Evolutionary conservation across 2,888 invertebrate genomes (phyloP), one percentile per base, ranked within the genome.

Genomic region (Philaethria dido): DNA sequence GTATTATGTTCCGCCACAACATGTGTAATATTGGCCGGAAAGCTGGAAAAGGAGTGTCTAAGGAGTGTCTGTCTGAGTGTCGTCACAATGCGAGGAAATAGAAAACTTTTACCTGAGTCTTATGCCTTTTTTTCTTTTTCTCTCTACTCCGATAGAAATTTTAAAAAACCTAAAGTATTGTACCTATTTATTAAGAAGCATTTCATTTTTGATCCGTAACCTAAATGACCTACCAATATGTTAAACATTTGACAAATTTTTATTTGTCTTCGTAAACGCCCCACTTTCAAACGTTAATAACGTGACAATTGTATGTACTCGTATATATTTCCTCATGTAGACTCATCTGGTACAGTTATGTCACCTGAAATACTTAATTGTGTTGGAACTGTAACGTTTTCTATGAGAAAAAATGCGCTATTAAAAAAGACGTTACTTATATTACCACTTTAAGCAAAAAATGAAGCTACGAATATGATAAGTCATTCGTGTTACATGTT

Each of bases 291-390:
- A n/a, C 9, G n/a, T 39, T 22, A 22, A 57, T 42, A 60, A 60
- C 18, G 18, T 60, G 45, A 60, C 20, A 42, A 42, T 57, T 42
- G 42, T 42, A n/a, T 11, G 22, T 22, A n/a, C 39, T 13, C 11
- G n/a, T n/a, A 22, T 22, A 3, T 22, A 22, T 57, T 22, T 18
- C 22, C 2, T 39, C 4, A 39, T 11, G 57, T 57, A 22, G 9
- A 11, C 20, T 16, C n/a, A 22, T 22, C 11, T 11, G 20, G 6
- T 52, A 66, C 66, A 25, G 54, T 65, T 45, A 65, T 36, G 18
- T 55, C 45, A 45, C 47, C 52, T 47, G n/a, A 62, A 62, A 22
- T 36, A 33, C 52, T 52, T 52, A 11, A 47, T 65, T 65, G 60
- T 55, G 39, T 45, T 36, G 2, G 36, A 20, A 36, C 14, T 57